These are phyloP conservation scores for Agrilus biguttatus DNA, from an alignment of 2,888 invertebrate genomes.

Conservation along the genomic window DNA sequence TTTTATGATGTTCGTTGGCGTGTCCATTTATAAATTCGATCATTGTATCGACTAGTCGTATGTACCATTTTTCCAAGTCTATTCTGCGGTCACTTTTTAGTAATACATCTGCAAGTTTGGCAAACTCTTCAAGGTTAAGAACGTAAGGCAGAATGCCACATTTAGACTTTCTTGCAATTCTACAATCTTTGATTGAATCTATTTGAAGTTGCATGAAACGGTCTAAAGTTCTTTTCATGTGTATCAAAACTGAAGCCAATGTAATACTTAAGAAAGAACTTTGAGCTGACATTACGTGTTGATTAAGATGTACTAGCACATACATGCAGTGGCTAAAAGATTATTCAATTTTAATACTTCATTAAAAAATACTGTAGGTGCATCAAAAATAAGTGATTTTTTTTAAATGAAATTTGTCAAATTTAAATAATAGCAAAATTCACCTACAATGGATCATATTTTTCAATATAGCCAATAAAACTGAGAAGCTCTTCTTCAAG, in stretches of 20 bases:
- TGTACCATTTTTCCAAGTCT: conserved; percentile 87
- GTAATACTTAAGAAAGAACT: conserved; percentile 80
- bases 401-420: background rate
- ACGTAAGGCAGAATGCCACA: conserved; percentile 85
- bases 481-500: conserved; percentile 75
- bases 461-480: conserved; percentile 77
- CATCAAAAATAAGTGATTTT: too few relatives aligned
- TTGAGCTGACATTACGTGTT: conserved; percentile 84
- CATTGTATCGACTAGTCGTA: conserved; percentile 65
- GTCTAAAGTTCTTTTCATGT: conserved; percentile 84
- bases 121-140: conserved; percentile 80
- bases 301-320: conserved; percentile 78
- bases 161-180: conserved; percentile 58
- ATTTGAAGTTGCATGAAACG: conserved; percentile 76
- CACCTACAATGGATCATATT: conserved; percentile 78
- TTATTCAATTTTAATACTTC: conserved; percentile 3
- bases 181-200: conserved; percentile 64
- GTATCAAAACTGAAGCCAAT: conserved; percentile 72
- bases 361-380: background rate
- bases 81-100: conserved; percentile 79
- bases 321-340: conserved; percentile 77
- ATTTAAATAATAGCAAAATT: background rate
- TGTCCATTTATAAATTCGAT: conserved; percentile 69
- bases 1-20: conserved; percentile 74
- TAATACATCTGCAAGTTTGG: conserved; percentile 72